Percentiles rank a stretch among this genome's conserved stretches.
These are phyloP conservation scores for Chironomus tepperi DNA, from an alignment of 1,140 invertebrate species.

Conservation along the genomic window DNA sequence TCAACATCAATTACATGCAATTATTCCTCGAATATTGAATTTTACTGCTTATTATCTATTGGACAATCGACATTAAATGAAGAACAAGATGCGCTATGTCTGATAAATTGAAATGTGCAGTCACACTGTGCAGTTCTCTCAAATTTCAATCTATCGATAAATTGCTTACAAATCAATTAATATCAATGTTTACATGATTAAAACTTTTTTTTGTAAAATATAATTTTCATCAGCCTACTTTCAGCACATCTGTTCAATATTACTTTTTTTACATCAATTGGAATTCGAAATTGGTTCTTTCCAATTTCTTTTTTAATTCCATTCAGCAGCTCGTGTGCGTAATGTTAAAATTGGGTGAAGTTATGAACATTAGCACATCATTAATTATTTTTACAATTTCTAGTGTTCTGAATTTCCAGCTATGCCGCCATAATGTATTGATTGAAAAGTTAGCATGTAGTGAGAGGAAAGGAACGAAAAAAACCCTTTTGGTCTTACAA, in stretches of 20 bases:
- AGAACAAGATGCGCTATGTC: too few species aligned
- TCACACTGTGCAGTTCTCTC: too few species aligned
- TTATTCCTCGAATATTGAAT: too few species aligned
- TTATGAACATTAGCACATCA: slow-evolving; percentile 12
- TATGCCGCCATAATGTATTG: background rate
- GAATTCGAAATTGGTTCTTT: background rate
- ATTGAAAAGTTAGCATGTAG: too few species aligned
- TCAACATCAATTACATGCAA: too few species aligned
- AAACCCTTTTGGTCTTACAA: background rate
- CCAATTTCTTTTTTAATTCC: too few species aligned
- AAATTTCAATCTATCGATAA: background rate
- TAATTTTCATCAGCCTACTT: background rate
- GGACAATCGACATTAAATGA: too few species aligned
- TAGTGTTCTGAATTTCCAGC: background rate
- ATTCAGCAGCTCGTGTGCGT: background rate
- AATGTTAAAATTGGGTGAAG: background rate
- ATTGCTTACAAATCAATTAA: background rate
- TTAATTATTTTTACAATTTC: slow-evolving; percentile 1
- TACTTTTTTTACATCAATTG: background rate
- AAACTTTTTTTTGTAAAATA: background rate
- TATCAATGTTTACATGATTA: background rate
- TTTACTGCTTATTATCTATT: too few species aligned
- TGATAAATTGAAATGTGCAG: too few species aligned
- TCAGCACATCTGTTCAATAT: slow-evolving; percentile 10
- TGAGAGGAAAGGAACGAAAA: too few species aligned